These are phyloP conservation scores for Engystomops pustulosus DNA, from an alignment of 2,113 vertebrate genomes.

Conservation along the genomic window DNA sequence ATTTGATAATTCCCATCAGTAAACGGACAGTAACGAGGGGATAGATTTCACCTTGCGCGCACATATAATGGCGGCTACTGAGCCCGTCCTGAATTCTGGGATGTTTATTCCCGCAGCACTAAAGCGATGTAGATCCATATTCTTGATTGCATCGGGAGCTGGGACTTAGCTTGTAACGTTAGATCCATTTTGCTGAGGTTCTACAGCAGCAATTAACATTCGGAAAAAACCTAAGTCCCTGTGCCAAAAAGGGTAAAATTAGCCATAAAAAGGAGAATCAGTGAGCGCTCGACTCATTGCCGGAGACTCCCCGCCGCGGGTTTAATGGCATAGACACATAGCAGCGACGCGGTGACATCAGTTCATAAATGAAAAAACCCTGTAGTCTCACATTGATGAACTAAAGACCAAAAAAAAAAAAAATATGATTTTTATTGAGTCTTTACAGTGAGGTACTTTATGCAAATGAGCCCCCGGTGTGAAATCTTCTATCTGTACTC, in stretches of 20 bases:
- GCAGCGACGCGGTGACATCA: conserved; percentile 66
- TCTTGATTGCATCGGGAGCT: conserved; percentile 55
- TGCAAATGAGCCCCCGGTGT: conserved; percentile 51
- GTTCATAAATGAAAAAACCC: conserved; percentile 59
- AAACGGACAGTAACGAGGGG: background rate
- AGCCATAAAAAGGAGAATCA: conserved; percentile 64
- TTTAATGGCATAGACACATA: conserved; percentile 72
- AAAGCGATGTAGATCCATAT: conserved; percentile 26
- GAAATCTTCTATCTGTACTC: conserved; percentile 58
- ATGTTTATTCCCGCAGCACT: background rate
- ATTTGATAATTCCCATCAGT: background rate
- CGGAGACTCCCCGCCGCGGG: conserved; percentile 66
- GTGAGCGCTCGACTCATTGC: conserved; percentile 67
- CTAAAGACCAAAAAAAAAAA: conserved; percentile 8
- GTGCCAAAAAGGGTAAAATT: conserved; percentile 73
- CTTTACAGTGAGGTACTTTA: conserved; percentile 58
- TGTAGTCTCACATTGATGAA: conserved; percentile 53
- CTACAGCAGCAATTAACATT: conserved; percentile 70
- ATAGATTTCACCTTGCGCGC: background rate
- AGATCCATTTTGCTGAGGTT: conserved; percentile 65
- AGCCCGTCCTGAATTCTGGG: background rate
- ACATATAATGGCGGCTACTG: background rate
- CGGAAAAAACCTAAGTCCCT: conserved; percentile 68
- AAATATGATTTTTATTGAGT: conserved; percentile 60
- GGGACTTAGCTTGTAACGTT: conserved; percentile 36